Evolutionary conservation across 2,797 vertebrate genomes (phyloP).

Genomic region (Microchirus variegatus): DNA sequence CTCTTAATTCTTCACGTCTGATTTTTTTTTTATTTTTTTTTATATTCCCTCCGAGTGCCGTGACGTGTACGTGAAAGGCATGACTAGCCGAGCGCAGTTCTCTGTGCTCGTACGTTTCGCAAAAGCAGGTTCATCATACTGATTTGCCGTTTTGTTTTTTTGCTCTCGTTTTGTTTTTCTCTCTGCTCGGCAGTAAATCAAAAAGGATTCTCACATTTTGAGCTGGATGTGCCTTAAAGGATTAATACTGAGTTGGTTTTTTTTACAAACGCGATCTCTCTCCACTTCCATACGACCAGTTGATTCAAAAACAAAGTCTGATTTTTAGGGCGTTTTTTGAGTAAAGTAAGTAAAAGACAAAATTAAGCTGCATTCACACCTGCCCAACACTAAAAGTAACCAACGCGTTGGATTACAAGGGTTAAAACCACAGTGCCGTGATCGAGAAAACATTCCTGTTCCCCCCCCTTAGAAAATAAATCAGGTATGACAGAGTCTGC

Average conservation of each 20-base stretch:
- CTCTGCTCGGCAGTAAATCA: constrained; percentile 68
- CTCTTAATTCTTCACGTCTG: constrained; percentile 78
- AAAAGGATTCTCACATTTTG: constrained; percentile 76
- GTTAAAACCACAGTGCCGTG: constrained; percentile 56
- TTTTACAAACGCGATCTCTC: constrained; percentile 50
- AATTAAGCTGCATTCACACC: constrained; percentile 5
- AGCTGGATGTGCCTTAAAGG: constrained; percentile 85
- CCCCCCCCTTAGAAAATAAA: neutral
- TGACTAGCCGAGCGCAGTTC: constrained; percentile 81
- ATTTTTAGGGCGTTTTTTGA: constrained; percentile 23
- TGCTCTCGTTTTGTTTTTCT: constrained; percentile 60
- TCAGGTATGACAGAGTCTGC: constrained; percentile 2
- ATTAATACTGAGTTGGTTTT: constrained; percentile 74
- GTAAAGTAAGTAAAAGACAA: constrained; percentile 6
- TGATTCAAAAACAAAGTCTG: constrained; percentile 24
- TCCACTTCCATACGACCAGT: constrained; percentile 43
- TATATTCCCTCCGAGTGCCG: too few species aligned
- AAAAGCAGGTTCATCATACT: constrained; percentile 75
- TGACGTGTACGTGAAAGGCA: constrained; percentile 83
- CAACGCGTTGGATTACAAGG: constrained; percentile 27
- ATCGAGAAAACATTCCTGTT: constrained; percentile 40
- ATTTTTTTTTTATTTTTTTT: constrained; percentile 67
- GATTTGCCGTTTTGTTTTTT: constrained; percentile 78
- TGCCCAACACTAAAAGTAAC: constrained; percentile 13
- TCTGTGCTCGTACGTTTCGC: constrained; percentile 71